Base-by-base conservation (phyloP, 1,140 invertebrate species). In the Asbolus verrucosus region DNA sequence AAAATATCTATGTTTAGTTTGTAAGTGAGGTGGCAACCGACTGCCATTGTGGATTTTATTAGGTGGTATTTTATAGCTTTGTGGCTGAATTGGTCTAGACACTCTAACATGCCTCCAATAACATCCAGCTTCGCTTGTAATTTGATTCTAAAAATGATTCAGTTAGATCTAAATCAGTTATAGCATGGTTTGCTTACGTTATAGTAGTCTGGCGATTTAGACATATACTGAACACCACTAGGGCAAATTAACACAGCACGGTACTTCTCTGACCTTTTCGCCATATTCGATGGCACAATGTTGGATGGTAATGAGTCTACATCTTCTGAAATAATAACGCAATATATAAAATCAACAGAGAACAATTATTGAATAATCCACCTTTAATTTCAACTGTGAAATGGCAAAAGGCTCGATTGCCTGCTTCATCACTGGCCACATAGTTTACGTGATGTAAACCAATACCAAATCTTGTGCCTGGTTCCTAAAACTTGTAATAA, bases 401-500 rank as follows among this genome's bases (percentile, higher is more conserved):
- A 75, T 84, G 85, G 79, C 89, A 91, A 67, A 84, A 84, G 21
- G 85, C 85, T 75, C 82, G 84, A 78, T 85, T 85, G 67, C 87
- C 88, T 62, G 88, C 84, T 14, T 84, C 83, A 74, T 89, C 88
- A 66, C 84, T 86, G 30, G 87, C 89, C 62, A 89, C 83, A 75
- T 90, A 91, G 69, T 82, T 86, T 14, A 91, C 83, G 50, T 85
- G 83, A 77, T 90, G 88, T 65, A 85, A 76, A 6, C 89, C 89
- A 21, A 80, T 75, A 30, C 84, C 82, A 75, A 90, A 86, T 60
- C 82, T 72, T 63, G 86, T 82, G 54, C 88, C 88, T 21, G 89
- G 86, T 70, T 86, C 83, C 87, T 89, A 31, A 73, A 41, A 69
- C 36, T 39, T 18, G 1, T 18, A 3, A 2, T 63, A 19, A 62